phyloP scores from a whole-genome alignment of 2,888 invertebrate species.

The Osmoderma eremita region DNA sequence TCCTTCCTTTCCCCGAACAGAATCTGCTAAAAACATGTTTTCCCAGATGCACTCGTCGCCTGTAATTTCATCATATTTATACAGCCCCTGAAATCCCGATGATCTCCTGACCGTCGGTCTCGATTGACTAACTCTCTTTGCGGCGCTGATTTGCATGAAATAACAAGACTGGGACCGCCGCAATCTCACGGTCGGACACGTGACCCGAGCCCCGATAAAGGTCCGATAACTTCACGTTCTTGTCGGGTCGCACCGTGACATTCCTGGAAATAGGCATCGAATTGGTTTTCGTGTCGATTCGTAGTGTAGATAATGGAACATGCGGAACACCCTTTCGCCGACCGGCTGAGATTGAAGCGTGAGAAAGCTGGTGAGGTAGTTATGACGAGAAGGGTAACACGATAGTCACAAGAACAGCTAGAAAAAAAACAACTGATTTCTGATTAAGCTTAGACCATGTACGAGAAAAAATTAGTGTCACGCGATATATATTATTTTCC shows the following conservation, averaged over 20 bases:
- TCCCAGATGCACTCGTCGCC: slow-evolving; percentile 28
- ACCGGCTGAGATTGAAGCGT: not conserved
- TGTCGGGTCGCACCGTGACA: slow-evolving; percentile 41
- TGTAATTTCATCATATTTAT: slow-evolving; percentile 31
- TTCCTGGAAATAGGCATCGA: slow-evolving; percentile 50
- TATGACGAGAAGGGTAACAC: not conserved
- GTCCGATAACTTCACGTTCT: slow-evolving; percentile 49
- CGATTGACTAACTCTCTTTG: slow-evolving; percentile 49
- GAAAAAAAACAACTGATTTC: too few relatives aligned
- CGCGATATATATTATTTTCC: too few relatives aligned
- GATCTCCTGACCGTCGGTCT: slow-evolving; percentile 51
- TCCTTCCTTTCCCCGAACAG: slow-evolving; percentile 6
- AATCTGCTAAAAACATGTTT: slow-evolving; percentile 29
- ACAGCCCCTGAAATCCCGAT: slow-evolving; percentile 29
- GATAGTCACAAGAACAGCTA: too few relatives aligned
- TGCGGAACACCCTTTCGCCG: slow-evolving; percentile 45
- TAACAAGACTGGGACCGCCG: slow-evolving; percentile 55
- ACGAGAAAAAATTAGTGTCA: too few relatives aligned
- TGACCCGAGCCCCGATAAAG: slow-evolving; percentile 56
- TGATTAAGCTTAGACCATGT: too few relatives aligned
- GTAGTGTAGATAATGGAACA: slow-evolving; percentile 49
- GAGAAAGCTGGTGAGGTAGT: slow-evolving; percentile 1
- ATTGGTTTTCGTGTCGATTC: slow-evolving; percentile 50
- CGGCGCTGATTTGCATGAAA: slow-evolving; percentile 57
- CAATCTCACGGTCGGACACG: slow-evolving; percentile 54